Conservation (phyloP, 2,888 invertebrate species). For the Mellilla xanthometata region DNA sequence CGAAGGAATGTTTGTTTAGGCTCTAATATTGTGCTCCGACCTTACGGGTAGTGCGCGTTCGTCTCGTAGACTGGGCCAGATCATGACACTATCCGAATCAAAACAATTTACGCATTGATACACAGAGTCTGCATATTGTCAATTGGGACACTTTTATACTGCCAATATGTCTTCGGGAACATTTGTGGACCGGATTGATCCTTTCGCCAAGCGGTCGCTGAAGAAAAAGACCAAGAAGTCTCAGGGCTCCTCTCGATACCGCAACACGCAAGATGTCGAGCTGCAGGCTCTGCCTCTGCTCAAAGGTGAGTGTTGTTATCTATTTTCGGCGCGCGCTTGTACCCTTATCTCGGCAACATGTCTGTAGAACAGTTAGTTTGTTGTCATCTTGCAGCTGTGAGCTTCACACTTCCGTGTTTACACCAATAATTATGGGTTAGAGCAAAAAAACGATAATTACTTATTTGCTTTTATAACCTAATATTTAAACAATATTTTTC, state of each 20-base stretch:
- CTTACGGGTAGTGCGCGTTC: conserved; percentile 76
- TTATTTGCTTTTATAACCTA: conserved; percentile 2
- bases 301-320: conserved; percentile 90
- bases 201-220: conserved; percentile 98
- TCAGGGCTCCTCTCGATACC: conserved; percentile 99
- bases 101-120: conserved; percentile 78
- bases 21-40: conserved; percentile 77
- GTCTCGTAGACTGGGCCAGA: conserved; percentile 74
- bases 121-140: conserved; percentile 72
- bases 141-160: conserved; percentile 77
- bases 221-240: conserved; percentile 99
- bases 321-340: conserved; percentile 19
- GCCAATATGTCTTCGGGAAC: conserved; percentile 89
- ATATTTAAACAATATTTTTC: not conserved
- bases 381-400: no score
- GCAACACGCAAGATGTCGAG: conserved; percentile 99
- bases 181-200: conserved; percentile 99
- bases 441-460: not conserved
- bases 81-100: conserved; percentile 79
- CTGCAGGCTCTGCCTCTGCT: conserved; percentile 97
- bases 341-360: conserved; percentile 1
- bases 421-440: conserved; percentile 2
- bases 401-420: not conserved
- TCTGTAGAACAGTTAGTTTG: conserved; percentile 3
- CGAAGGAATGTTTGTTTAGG: conserved; percentile 83